Evolutionary conservation across 2,888 invertebrate genomes (phyloP), one percentile per base, ranked within the genome.

Genomic region (Mythimna ferrago): DNA sequence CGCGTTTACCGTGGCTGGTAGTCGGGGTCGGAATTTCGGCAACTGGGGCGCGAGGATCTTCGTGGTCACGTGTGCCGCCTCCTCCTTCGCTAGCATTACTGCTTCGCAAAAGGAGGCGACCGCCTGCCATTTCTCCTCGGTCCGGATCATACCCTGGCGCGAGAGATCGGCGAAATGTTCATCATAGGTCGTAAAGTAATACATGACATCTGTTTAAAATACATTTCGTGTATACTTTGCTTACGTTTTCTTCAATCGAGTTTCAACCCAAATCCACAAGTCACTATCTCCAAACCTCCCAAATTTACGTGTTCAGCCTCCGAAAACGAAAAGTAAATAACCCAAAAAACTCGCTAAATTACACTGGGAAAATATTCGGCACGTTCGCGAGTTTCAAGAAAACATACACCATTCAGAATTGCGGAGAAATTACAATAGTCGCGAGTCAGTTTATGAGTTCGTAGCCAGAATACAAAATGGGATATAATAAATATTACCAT

Each of bases 381-480:
- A 73, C 78, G 76, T 73, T 58, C 38, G 53, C 63, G 58, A 76
- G 75, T 71, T 80, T 80, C 73, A 78, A 71, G 68, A 64, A 76
- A 68, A 78, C 70, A 83, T 81, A 84, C 64, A 73, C 68, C 58
- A 60, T 61, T 64, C 41, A 78, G 62, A 75, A 78, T 78, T 81
- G 74, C 32, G 73, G 71, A 78, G 81, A 81, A 85, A 85, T 83
- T 84, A 86, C 86, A 85, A 86, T 85, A 74, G 81, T 63, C 77
- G 71, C 35, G 61, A 69, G 71, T 69, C 73, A 62, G 63, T 85
- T 84, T 83, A 76, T 73, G 71, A 75, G 60, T 75, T 58, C 54
- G 76, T 73, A 3, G 16, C 21, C 38, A 1, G 84, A 84, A 84
- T 84, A 75, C 74, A 21, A 72, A 70, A 86, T 77, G 73, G 19